Base-by-base conservation (phyloP, 2,113 vertebrate species). In the Calcarius ornatus region DNA sequence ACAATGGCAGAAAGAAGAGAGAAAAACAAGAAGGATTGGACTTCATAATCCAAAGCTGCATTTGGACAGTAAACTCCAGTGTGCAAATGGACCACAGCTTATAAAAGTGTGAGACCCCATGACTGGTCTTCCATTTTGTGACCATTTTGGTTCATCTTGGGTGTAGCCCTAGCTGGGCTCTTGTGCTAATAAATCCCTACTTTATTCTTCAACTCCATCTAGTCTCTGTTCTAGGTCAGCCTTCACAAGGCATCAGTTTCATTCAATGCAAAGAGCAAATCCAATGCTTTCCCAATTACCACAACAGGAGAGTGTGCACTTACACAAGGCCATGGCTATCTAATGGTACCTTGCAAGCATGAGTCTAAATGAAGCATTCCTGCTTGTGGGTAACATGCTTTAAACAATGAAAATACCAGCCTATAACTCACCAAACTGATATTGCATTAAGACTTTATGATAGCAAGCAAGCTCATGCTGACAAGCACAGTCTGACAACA, bases 401-500 rank as follows among this genome's bases (percentile, higher is more conserved):
- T 90, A 77, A 97, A 51, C 47, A 86, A 51, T 64, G 38, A 42
- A 92, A 95, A 50, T 38, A 30, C 30, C 57, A 91, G 35, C 77
- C 65, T 42, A 94, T 93, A 57, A 72, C 63, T 89, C 86, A 89
- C 60, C 59, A 56, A 86, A 68, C 19, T 80, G 57, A 28, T 64
- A 70, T 64, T 76, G 68, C 76, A 95, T 51, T 71, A 93, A 83
- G 73, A 57, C 43, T 81, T 69, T 28, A 78, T 82, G 65, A 70
- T 42, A 64, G 94, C 59, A 87, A 86, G 87, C 65, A 72, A 92
- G 83, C 14, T 87, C 88, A 66, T 15, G 73, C 92, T 94, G 88
- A 91, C 81, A 96, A 66, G 23, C 3, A 1, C 43, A 35, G 69
- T 18, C 47, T 69, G 84, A 64, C 68, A 86, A n/a, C 23, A 9